Percentiles rank a stretch among this genome's conserved stretches.
Conservation (phyloP, 2,888 invertebrate species). For the Stenichneumon culpator region DNA sequence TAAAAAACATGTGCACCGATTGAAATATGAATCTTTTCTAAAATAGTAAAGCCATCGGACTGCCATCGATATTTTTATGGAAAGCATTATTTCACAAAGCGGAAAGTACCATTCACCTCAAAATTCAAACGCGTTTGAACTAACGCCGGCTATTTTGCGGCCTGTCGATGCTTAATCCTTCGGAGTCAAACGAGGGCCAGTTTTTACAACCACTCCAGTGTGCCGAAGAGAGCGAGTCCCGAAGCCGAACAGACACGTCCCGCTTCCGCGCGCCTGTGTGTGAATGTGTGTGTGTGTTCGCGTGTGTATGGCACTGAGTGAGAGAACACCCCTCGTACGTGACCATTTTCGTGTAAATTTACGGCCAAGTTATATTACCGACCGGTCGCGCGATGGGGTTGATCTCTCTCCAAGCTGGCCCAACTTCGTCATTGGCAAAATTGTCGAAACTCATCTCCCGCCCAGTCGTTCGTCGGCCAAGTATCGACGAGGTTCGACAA, state of each 20-base stretch:
- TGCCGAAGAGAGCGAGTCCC: slow-evolving; percentile 49
- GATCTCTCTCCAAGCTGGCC: slow-evolving; percentile 14
- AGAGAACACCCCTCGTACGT: slow-evolving; percentile 52
- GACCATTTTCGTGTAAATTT: slow-evolving; percentile 69
- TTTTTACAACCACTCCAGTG: slow-evolving; percentile 31
- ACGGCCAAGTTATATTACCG: slow-evolving; percentile 55
- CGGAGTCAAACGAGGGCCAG: slow-evolving; percentile 8
- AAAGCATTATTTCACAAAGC: background rate
- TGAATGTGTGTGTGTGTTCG: too few relatives aligned
- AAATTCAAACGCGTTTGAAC: slow-evolving; percentile 31
- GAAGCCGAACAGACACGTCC: slow-evolving; percentile 21
- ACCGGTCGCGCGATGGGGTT: slow-evolving; percentile 16
- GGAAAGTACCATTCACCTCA: background rate
- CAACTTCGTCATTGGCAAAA: slow-evolving; percentile 64
- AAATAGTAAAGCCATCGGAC: background rate
- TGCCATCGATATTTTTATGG: background rate
- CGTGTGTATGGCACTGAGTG: background rate
- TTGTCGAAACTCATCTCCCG: slow-evolving; percentile 53
- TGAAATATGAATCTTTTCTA: background rate
- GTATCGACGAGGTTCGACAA: slow-evolving; percentile 51
- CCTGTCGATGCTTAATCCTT: slow-evolving; percentile 55
- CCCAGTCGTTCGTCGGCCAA: slow-evolving; percentile 30
- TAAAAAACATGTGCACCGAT: background rate
- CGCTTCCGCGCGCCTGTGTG: background rate
- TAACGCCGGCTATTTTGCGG: slow-evolving; percentile 15